Conservation (phyloP, 2,113 vertebrate genomes). For the Perca schrenkii region DNA sequence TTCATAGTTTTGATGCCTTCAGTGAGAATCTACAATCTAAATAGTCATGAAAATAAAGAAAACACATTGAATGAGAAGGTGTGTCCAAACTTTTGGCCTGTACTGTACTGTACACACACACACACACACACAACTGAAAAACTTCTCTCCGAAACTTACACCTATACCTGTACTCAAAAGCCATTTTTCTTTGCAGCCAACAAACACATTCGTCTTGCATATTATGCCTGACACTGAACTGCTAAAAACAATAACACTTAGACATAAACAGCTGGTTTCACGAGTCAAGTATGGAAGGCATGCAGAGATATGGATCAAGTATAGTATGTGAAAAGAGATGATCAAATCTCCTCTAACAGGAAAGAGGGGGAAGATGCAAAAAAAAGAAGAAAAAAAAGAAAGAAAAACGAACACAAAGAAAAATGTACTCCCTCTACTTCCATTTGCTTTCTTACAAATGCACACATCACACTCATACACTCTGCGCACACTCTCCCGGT, state of each 20-base stretch:
- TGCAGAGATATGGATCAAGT: conserved; percentile 23
- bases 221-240: neutral
- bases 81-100: too few species aligned
- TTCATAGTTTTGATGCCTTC: too few species aligned
- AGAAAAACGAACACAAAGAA: neutral
- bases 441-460: conserved; percentile 15
- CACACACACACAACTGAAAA: neutral
- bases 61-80: too few species aligned
- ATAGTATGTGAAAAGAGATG: conserved; percentile 30
- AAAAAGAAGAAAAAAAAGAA: neutral
- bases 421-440: conserved; percentile 11
- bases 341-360: conserved; percentile 15
- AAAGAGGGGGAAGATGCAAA: conserved; percentile 16
- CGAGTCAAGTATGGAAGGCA: neutral
- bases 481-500: conserved; percentile 18
- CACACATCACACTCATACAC: conserved; percentile 12
- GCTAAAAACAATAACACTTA: conserved; percentile 11
- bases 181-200: neutral
- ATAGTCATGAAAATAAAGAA: too few species aligned
- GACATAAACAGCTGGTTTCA: conserved; percentile 27
- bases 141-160: neutral
- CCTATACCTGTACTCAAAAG: neutral
- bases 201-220: neutral
- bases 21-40: too few species aligned
- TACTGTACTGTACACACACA: too few species aligned